phyloP scores from a whole-genome alignment of 2,888 invertebrate genomes.

The Stictocephala bisonia region DNA sequence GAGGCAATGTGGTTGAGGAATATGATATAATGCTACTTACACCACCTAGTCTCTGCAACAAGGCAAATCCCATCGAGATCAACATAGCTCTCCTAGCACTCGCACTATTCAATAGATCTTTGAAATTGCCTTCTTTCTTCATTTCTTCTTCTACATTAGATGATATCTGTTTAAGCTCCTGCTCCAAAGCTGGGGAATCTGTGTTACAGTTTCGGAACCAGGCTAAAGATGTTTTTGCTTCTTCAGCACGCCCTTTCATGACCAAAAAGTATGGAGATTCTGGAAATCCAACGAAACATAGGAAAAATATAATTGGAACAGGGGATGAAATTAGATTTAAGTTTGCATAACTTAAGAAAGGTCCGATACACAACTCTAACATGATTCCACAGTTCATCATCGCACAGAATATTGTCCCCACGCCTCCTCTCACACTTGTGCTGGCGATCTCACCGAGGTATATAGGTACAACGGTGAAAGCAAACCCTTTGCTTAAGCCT shows the following conservation, averaged over 20 bases:
- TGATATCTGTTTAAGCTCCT: slow-evolving; percentile 57
- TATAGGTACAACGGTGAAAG: slow-evolving; percentile 54
- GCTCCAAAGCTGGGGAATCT: slow-evolving; percentile 44
- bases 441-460: slow-evolving; percentile 55
- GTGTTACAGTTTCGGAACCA: slow-evolving; percentile 40
- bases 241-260: slow-evolving; percentile 66
- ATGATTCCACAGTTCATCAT: slow-evolving; percentile 52
- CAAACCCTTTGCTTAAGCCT: slow-evolving; percentile 52
- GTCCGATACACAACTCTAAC: slow-evolving; percentile 51
- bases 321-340: slow-evolving; percentile 62
- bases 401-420: slow-evolving; percentile 51
- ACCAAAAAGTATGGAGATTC: slow-evolving; percentile 73
- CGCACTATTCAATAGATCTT: slow-evolving; percentile 50
- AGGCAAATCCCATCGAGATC: slow-evolving; percentile 52
- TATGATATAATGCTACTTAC: slow-evolving; percentile 74
- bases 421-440: slow-evolving; percentile 50
- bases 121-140: slow-evolving; percentile 65
- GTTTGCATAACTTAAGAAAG: slow-evolving; percentile 43
- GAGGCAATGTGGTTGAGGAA: slow-evolving; percentile 72
- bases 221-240: slow-evolving; percentile 54
- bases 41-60: slow-evolving; percentile 70
- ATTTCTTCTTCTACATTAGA: slow-evolving; percentile 55
- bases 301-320: slow-evolving; percentile 67
- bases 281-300: slow-evolving; percentile 70
- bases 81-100: slow-evolving; percentile 52